A percentile compares a stretch with the other conserved stretches of the same genome.
Evolutionary conservation across 2,888 invertebrate species (phyloP).

Genomic region (Athrips mouffetella): DNA sequence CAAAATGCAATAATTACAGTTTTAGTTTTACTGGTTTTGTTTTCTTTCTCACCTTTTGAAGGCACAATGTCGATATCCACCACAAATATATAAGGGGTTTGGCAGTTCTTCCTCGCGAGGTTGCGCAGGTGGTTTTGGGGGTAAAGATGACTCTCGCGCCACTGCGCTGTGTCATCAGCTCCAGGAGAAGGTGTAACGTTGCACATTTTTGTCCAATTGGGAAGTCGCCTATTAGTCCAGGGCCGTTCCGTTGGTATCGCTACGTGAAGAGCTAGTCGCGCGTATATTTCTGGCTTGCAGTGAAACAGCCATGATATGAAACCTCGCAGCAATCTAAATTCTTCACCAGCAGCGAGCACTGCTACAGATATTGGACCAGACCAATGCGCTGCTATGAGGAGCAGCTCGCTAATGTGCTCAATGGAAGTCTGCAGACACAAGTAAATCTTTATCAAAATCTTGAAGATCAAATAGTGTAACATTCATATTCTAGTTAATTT

Average conservation of each 20-base stretch:
- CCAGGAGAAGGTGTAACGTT: conserved; percentile 81
- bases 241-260: conserved; percentile 82
- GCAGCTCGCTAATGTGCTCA: conserved; percentile 87
- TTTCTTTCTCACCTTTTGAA: too few species aligned
- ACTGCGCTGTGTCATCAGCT: conserved; percentile 82
- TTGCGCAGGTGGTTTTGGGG: conserved; percentile 94
- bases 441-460: too few species aligned
- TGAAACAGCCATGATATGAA: conserved; percentile 86
- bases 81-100: conserved; percentile 87
- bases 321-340: conserved; percentile 83
- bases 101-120: conserved; percentile 90
- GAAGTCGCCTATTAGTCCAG: too few species aligned
- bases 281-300: conserved; percentile 85
- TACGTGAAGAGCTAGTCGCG: conserved; percentile 86
- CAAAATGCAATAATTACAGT: too few species aligned
- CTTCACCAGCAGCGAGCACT: conserved; percentile 88
- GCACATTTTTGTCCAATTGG: too few species aligned
- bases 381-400: conserved; percentile 90
- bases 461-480: too few species aligned
- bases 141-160: conserved; percentile 87
- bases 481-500: too few species aligned
- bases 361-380: conserved; percentile 91
- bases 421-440: too few species aligned
- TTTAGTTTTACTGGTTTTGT: too few species aligned
- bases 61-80: conserved; percentile 94